Evolutionary conservation across 2,797 vertebrate species (phyloP).

Genomic region (Coccyzus lansbergi): DNA sequence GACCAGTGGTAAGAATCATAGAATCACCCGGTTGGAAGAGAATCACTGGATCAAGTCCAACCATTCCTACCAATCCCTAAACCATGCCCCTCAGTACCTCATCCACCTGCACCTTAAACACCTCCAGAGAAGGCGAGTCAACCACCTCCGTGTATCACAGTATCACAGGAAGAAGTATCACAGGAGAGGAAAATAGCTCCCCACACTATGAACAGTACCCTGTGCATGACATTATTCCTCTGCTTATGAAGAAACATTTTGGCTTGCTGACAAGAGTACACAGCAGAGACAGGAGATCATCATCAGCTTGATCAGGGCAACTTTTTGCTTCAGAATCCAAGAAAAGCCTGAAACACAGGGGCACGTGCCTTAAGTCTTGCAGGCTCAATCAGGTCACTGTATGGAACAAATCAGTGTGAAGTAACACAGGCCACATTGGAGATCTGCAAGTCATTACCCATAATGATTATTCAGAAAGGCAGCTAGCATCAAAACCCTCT

Average conservation of each 20-base stretch:
- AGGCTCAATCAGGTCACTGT: not conserved
- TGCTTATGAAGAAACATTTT: not conserved
- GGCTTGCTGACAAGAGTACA: not conserved
- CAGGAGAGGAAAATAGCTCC: not conserved
- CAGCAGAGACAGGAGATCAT: not conserved
- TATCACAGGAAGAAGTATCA: no score
- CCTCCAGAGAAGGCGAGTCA: no score
- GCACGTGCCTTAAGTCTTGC: accelerated
- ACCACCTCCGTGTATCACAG: no score
- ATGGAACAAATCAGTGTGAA: constrained; percentile 57
- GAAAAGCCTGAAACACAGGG: not conserved
- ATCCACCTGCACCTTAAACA: no score
- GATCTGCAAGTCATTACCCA: constrained; percentile 57
- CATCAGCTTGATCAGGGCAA: not conserved
- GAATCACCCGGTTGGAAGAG: no score
- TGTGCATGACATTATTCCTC: not conserved
- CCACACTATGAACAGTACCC: not conserved
- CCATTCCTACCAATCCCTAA: no score
- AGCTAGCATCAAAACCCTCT: constrained; percentile 21
- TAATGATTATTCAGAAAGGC: constrained; percentile 49
- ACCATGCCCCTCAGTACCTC: no score
- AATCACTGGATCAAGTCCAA: no score
- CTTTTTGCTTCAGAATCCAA: not conserved
- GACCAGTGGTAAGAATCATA: not conserved
- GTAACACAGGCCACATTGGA: constrained; percentile 42